phyloP scores from a whole-genome alignment of 2,888 invertebrate genomes.

The Drosophila peninsularis region DNA sequence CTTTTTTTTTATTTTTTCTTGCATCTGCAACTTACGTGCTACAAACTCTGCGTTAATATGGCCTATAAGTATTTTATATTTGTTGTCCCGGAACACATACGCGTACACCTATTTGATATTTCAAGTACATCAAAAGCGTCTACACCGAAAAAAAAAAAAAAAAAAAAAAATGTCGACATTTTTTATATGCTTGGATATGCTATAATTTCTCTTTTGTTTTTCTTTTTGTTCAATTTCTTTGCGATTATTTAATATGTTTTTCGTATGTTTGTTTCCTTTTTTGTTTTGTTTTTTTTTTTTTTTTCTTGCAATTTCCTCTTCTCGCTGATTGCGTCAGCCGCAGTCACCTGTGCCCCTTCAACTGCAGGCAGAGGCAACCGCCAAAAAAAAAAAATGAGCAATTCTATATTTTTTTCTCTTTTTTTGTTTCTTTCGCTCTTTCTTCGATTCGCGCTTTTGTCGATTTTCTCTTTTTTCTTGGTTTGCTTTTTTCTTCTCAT shows the following conservation, averaged over 20 bases:
- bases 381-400: slow-evolving; percentile 3
- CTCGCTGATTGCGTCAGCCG: slow-evolving; percentile 61
- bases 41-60: slow-evolving; percentile 77
- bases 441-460: slow-evolving; percentile 2
- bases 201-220: slow-evolving; percentile 22
- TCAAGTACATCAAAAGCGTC: slow-evolving; percentile 40
- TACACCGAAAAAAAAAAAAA: slow-evolving; percentile 45
- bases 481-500: slow-evolving; percentile 2
- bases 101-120: slow-evolving; percentile 23
- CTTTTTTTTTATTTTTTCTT: slow-evolving; percentile 24
- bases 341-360: slow-evolving; percentile 3
- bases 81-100: slow-evolving; percentile 28
- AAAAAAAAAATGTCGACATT: slow-evolving; percentile 40
- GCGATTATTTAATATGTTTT: slow-evolving; percentile 13
- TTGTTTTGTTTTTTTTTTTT: neutral
- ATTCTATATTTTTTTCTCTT: slow-evolving; percentile 1
- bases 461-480: neutral
- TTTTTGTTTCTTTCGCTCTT: neutral
- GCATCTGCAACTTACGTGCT: slow-evolving; percentile 58
- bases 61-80: slow-evolving; percentile 60
- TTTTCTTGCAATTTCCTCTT: slow-evolving; percentile 11
- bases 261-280: too few species aligned
- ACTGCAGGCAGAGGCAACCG: slow-evolving; percentile 18
- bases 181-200: slow-evolving; percentile 43
- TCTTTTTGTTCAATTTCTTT: slow-evolving; percentile 17